phyloP scores from a whole-genome alignment of 2,797 vertebrate species.

The Botia kubotai region DNA sequence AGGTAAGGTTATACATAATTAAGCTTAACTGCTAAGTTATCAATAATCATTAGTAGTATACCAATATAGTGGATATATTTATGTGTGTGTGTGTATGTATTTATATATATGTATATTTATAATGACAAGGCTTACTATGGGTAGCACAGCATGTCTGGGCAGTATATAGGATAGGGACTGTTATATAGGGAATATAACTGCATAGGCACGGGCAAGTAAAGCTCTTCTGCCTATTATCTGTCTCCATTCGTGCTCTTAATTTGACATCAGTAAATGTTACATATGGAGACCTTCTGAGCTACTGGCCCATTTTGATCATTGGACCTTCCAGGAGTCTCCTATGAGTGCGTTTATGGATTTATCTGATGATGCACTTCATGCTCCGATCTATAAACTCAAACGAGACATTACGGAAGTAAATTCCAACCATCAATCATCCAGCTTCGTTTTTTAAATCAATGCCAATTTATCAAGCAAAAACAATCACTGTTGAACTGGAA shows the following conservation, averaged over 20 bases:
- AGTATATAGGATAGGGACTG: slow-evolving; percentile 48
- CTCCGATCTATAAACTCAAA: slow-evolving; percentile 21
- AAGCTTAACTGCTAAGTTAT: slow-evolving; percentile 86
- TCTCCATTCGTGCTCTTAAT: slow-evolving; percentile 54
- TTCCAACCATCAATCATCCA: slow-evolving; percentile 19
- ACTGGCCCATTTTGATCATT: slow-evolving; percentile 1
- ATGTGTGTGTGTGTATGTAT: slow-evolving; percentile 72
- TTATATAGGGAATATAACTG: slow-evolving; percentile 51
- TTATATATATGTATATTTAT: slow-evolving; percentile 73
- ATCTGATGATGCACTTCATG: slow-evolving; percentile 1
- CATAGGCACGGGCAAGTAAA: slow-evolving; percentile 69
- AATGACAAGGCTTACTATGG: slow-evolving; percentile 64
- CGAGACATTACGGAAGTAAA: not conserved
- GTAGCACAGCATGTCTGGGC: slow-evolving; percentile 65
- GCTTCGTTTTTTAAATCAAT: not conserved
- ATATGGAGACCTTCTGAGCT: slow-evolving; percentile 9
- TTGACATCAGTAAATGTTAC: slow-evolving; percentile 40
- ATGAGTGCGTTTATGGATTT: slow-evolving; percentile 9
- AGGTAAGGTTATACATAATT: slow-evolving; percentile 84
- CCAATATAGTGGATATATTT: slow-evolving; percentile 79
- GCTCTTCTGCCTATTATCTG: slow-evolving; percentile 54
- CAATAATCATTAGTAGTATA: slow-evolving; percentile 85
- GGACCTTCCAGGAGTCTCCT: not conserved
- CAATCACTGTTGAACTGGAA: not conserved
- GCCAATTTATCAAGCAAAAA: not conserved